Percentiles rank a stretch among this genome's conserved stretches.
These are phyloP conservation scores for Listrodromus nycthemerus DNA, from an alignment of 2,888 invertebrate genomes.

Conservation along the genomic window DNA sequence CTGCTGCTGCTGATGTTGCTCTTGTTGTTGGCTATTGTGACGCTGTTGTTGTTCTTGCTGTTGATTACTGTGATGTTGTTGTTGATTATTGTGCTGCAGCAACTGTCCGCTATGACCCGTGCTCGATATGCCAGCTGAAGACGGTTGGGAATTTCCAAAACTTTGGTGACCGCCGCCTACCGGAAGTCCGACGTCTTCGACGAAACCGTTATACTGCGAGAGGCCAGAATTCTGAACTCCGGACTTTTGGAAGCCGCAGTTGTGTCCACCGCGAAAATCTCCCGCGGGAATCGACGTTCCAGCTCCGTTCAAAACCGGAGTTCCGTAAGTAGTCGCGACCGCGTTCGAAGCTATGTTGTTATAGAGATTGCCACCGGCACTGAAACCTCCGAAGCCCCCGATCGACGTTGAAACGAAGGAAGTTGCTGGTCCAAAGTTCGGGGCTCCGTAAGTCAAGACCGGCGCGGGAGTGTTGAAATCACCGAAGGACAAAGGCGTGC, in stretches of 20 bases:
- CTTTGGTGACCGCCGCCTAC: constrained; percentile 48
- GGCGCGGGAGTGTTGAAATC: constrained; percentile 82
- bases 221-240: constrained; percentile 55
- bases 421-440: constrained; percentile 79
- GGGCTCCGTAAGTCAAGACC: constrained; percentile 81
- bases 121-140: constrained; percentile 40
- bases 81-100: constrained; percentile 40
- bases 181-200: constrained; percentile 44
- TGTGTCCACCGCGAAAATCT: constrained; percentile 59
- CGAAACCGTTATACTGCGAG: constrained; percentile 38
- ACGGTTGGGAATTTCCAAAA: constrained; percentile 52
- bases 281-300: constrained; percentile 45
- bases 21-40: constrained; percentile 2
- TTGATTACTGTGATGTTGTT: constrained; percentile 17
- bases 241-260: constrained; percentile 70
- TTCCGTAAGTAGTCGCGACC: constrained; percentile 77
- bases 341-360: constrained; percentile 72
- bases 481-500: constrained; percentile 80
- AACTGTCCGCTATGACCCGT: constrained; percentile 37
- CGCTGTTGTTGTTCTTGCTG: constrained; percentile 30
- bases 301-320: constrained; percentile 70
- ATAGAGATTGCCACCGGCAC: constrained; percentile 76
- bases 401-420: constrained; percentile 74
- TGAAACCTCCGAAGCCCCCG: constrained; percentile 69
- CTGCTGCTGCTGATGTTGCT: constrained; percentile 12